A percentile compares a stretch with the other conserved stretches of the same genome.
These are phyloP conservation scores for Corythornis vintsioides DNA, from an alignment of 2,113 vertebrate species.

Conservation along the genomic window DNA sequence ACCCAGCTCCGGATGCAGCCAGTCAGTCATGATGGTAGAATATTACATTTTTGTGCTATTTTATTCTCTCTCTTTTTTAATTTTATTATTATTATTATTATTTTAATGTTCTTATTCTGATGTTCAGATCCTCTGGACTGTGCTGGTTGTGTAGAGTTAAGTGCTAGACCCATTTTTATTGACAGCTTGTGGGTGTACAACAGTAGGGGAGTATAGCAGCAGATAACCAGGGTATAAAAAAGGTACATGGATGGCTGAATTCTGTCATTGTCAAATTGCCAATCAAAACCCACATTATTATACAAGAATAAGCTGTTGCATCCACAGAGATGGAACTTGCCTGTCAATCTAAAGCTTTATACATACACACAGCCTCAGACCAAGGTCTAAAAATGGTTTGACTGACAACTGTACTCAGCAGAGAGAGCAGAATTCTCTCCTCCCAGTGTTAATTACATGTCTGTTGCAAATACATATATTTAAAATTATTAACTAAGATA, in stretches of 20 bases:
- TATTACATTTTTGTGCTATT: neutral
- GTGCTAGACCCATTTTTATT: neutral
- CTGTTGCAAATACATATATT: neutral
- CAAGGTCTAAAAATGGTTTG: conserved; percentile 49
- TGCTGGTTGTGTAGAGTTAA: neutral
- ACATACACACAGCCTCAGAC: conserved; percentile 8
- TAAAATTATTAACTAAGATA: neutral
- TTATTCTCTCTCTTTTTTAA: neutral
- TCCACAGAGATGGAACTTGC: neutral
- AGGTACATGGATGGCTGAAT: neutral
- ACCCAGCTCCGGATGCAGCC: neutral
- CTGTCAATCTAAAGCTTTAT: conserved; percentile 20
- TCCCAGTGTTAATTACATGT: neutral
- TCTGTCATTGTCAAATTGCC: conserved; percentile 20
- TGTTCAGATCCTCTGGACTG: neutral
- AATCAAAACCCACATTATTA: conserved; percentile 45
- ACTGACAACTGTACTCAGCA: conserved; percentile 5
- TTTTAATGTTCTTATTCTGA: neutral
- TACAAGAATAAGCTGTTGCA: conserved; percentile 3
- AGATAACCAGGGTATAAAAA: neutral
- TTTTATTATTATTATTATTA: neutral
- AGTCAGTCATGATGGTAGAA: neutral
- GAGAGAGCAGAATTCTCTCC: neutral
- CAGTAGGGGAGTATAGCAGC: neutral
- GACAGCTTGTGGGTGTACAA: neutral